Base-by-base conservation (phyloP, 2,113 vertebrate genomes). In the Oryzias melastigma region DNA sequence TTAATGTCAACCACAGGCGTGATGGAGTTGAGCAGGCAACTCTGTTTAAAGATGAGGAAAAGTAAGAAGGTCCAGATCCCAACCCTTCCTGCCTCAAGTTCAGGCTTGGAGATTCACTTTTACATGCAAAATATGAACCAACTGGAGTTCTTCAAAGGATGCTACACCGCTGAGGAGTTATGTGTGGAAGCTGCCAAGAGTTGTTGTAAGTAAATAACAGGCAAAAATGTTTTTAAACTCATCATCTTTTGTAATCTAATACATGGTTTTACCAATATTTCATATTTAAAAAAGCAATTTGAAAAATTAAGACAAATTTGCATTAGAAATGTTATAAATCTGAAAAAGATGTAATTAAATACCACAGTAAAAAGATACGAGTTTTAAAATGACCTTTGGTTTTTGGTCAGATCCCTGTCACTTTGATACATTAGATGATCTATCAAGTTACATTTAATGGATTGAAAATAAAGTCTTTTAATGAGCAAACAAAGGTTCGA, bases 11-110 rank as follows among this genome's bases (percentile, higher is more conserved):
- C 84, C 88, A 91, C 83, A 87, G 90, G 78, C 91, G 86, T 84
- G 91, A 93, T 95, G 94, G 91, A 92, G 88, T 87, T 91, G 83
- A 84, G 93, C 75, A 95, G 95, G 94, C 95, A 95, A 91, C 96
- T 98, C 89, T 98, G 97, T 90, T 93, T 94, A 65, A 99, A 98
- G 87, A 96, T 97, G 94, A 94, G 93, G 91, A 94, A 83, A 88
- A 94, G 74, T 18, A 93, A 85, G 77, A 95, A 89, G 55, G 80
- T 68, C 0, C 94, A 94, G 16, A 75, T 90, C 52, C 81, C 79
- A 19, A 57, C 82, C 53, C 83, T 90, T 66, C 89, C 92, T 5
- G 83, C 75, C n/a, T 50, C 84, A 63, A 84, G 88, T 55, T 83
- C 80, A 14, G 95, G 96, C 42, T 84, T 97, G 49, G 94, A 96